A percentile compares a stretch with the other conserved stretches of the same genome.
Conservation (phyloP, 2,113 vertebrate species). For the Petaurus breviceps region DNA sequence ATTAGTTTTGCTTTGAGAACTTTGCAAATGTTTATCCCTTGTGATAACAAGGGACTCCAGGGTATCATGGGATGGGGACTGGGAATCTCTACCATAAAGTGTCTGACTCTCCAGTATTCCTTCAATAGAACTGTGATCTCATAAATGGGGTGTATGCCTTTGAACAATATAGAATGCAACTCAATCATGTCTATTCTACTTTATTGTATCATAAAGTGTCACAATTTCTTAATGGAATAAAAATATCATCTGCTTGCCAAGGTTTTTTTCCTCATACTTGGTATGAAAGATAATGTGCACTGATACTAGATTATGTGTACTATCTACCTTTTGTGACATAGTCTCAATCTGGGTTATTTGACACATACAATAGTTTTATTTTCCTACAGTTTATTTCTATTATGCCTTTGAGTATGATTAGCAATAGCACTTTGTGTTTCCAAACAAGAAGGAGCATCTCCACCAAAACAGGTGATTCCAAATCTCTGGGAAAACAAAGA, state of each 20-base stretch:
- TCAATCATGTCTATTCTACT: neutral
- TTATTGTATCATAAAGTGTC: neutral
- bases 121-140: neutral
- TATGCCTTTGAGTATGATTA: conserved; percentile 23
- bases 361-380: neutral
- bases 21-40: neutral
- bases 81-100: neutral
- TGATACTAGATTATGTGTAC: neutral
- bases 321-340: conserved; percentile 10
- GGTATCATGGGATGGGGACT: neutral
- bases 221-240: neutral
- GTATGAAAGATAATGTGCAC: neutral
- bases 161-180: neutral
- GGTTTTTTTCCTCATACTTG: neutral
- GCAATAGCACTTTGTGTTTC: neutral
- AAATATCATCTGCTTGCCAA: neutral
- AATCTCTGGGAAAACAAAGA: neutral
- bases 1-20: conserved; percentile 22
- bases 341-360: neutral
- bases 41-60: neutral
- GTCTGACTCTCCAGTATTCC: neutral
- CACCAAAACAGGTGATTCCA: neutral
- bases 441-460: conserved; percentile 26
- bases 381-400: conserved; percentile 4
- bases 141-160: neutral